Evolutionary conservation across 1,140 invertebrate species (phyloP).

Genomic region (Amyelois transitella): DNA sequence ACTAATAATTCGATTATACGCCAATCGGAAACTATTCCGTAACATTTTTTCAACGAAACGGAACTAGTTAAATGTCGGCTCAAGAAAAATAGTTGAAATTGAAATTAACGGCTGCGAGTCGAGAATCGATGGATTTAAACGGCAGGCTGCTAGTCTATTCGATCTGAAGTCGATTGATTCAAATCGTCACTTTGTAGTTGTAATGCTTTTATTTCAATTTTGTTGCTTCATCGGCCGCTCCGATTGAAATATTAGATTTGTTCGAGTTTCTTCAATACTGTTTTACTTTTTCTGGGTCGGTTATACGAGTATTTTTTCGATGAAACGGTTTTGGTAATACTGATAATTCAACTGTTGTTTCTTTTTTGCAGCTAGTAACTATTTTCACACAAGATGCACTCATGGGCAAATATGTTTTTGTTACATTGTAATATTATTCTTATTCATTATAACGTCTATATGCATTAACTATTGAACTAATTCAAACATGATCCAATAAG

Average conservation of each 20-base stretch:
- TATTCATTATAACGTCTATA: no score
- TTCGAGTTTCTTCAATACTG: not conserved
- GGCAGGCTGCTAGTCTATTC: slow-evolving; percentile 10
- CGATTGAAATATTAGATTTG: not conserved
- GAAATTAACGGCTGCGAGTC: slow-evolving; percentile 25
- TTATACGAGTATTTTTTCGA: no score
- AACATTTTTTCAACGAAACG: slow-evolving; percentile 3
- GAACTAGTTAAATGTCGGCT: slow-evolving; percentile 23
- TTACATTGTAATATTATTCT: no score
- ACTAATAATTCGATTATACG: not conserved
- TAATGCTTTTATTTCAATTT: slow-evolving; percentile 1
- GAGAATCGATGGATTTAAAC: slow-evolving; percentile 25
- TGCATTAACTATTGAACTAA: no score
- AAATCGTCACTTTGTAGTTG: slow-evolving; percentile 17
- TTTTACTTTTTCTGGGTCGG: not conserved
- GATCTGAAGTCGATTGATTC: slow-evolving; percentile 13
- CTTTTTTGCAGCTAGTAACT: no score
- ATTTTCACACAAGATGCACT: no score
- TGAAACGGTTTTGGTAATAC: no score
- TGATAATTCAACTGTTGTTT: no score
- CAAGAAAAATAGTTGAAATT: slow-evolving; percentile 21
- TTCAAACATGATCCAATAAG: no score
- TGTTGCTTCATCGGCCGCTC: not conserved
- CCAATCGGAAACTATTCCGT: not conserved
- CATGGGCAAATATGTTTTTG: no score